Conservation (phyloP, 2,888 invertebrate species). For the Graphium colonna region DNA sequence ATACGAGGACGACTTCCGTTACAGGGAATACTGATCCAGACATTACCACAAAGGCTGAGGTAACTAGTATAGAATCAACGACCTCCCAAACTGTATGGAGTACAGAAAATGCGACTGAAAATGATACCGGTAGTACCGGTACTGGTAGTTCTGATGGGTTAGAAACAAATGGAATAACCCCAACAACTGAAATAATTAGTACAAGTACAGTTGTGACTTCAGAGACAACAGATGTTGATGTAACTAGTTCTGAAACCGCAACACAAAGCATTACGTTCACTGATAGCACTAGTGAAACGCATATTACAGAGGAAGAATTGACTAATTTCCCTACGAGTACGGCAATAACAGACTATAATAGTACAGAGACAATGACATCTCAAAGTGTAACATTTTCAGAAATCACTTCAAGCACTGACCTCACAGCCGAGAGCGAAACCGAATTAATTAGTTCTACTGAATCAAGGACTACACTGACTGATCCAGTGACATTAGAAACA, state of each 20-base stretch:
- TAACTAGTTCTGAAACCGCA: slow-evolving; percentile 1
- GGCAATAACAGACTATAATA: neutral
- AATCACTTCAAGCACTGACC: neutral
- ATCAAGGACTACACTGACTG: neutral
- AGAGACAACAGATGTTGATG: neutral
- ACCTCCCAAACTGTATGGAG: neutral
- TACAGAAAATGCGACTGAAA: slow-evolving; percentile 2
- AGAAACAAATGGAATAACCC: neutral
- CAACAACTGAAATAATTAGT: slow-evolving; percentile 8
- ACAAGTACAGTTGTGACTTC: neutral
- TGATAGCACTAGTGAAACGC: neutral
- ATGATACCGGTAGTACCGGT: neutral
- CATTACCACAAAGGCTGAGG: neutral
- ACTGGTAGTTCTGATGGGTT: neutral
- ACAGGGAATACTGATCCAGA: neutral
- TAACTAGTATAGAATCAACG: neutral
- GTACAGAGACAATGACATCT: neutral
- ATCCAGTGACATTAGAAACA: neutral
- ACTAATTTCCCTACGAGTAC: neutral
- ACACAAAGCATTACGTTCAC: neutral
- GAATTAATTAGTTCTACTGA: neutral
- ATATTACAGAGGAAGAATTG: neutral
- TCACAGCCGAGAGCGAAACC: neutral
- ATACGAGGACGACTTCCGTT: neutral
- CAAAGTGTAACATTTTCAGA: neutral